These are phyloP conservation scores for Rhinoderma darwinii DNA, from an alignment of 2,113 vertebrate genomes.

Conservation along the genomic window DNA sequence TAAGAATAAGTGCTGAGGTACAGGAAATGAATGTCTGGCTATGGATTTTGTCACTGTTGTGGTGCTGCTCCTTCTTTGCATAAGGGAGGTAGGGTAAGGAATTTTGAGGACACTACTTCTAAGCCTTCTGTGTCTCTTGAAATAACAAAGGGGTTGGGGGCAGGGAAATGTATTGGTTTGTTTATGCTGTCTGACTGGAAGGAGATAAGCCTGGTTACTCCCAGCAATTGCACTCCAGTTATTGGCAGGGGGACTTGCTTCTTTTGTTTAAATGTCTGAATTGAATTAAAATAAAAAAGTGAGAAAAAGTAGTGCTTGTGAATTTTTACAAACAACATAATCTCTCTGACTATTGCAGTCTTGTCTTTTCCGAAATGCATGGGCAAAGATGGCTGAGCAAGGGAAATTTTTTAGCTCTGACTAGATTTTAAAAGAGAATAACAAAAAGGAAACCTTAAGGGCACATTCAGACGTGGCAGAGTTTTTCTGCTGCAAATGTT, in stretches of 20 bases:
- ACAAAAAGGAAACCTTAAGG: too few relatives aligned
- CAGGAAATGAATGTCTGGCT: conserved; percentile 69
- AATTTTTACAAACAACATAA: conserved; percentile 61
- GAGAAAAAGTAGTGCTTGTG: conserved; percentile 53
- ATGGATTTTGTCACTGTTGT: conserved; percentile 68
- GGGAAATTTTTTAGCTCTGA: background rate
- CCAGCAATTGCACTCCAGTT: conserved; percentile 60
- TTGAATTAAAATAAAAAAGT: conserved; percentile 41
- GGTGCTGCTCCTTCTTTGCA: conserved; percentile 61
- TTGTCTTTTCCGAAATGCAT: conserved; percentile 43
- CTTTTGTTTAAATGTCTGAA: conserved; percentile 63
- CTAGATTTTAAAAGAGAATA: background rate
- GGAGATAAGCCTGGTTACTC: conserved; percentile 65
- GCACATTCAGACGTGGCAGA: too few relatives aligned
- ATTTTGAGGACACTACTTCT: conserved; percentile 63
- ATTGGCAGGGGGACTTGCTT: conserved; percentile 61
- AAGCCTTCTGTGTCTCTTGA: conserved; percentile 62
- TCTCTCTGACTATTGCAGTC: conserved; percentile 54
- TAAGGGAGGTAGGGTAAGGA: conserved; percentile 60
- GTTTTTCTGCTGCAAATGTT: too few relatives aligned
- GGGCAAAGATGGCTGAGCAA: conserved; percentile 31
- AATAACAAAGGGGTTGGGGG: conserved; percentile 64
- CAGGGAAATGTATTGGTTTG: conserved; percentile 61
- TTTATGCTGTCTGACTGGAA: conserved; percentile 62
- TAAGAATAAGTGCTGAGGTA: conserved; percentile 67